phyloP scores from a whole-genome alignment of 2,113 vertebrate species.

The Brachirus orientalis region DNA sequence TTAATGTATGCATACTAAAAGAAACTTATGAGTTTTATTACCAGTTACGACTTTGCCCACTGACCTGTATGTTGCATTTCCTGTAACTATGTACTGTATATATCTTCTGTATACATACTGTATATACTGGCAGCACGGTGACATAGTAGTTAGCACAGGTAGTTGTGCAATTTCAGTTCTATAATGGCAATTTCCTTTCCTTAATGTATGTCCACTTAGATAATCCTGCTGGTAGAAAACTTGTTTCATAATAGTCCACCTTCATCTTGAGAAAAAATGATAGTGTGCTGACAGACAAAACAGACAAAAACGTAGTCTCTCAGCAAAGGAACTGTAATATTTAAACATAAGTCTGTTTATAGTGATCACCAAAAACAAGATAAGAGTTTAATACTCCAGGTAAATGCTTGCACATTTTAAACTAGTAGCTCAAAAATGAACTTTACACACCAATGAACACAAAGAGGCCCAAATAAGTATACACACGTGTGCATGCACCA shows the following conservation, averaged over 20 bases:
- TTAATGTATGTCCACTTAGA: background rate
- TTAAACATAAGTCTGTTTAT: too few relatives aligned
- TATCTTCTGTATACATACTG: too few relatives aligned
- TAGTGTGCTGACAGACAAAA: too few relatives aligned
- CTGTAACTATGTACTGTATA: slow-evolving; percentile 13
- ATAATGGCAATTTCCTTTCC: too few relatives aligned
- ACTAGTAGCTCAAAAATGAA: slow-evolving; percentile 15
- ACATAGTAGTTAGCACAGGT: too few relatives aligned
- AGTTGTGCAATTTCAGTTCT: too few relatives aligned
- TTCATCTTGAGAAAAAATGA: too few relatives aligned
- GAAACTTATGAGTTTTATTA: slow-evolving; percentile 10
- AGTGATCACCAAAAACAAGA: too few relatives aligned
- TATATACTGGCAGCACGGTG: too few relatives aligned
- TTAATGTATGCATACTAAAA: slow-evolving; percentile 36
- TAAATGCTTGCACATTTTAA: slow-evolving; percentile 4
- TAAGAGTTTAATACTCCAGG: background rate
- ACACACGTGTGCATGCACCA: slow-evolving; percentile 17
- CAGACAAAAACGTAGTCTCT: too few relatives aligned
- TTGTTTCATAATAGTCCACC: too few relatives aligned
- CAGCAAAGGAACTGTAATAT: too few relatives aligned
- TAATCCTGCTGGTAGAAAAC: background rate
- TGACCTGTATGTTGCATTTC: slow-evolving; percentile 22
- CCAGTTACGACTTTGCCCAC: slow-evolving; percentile 18
- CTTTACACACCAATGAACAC: slow-evolving; percentile 5
- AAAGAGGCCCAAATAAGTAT: slow-evolving; percentile 7